phyloP scores from a whole-genome alignment of 2,888 invertebrate genomes.

The Athrips mouffetella region DNA sequence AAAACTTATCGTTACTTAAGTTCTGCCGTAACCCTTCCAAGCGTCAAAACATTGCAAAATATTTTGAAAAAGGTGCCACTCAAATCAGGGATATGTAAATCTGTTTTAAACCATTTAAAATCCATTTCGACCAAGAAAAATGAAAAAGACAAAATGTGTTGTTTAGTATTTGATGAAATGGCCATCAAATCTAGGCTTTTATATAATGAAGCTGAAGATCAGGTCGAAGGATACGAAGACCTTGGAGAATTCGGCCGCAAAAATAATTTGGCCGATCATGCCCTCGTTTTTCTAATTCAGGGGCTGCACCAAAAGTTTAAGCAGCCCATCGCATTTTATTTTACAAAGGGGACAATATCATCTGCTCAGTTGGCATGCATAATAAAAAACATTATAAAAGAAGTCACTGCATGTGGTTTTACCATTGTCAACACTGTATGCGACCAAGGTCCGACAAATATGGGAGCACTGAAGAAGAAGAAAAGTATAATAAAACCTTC shows the following conservation, averaged over 20 bases:
- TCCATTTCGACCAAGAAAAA: neutral
- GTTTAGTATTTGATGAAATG: conserved; percentile 26
- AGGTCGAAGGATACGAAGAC: conserved; percentile 24
- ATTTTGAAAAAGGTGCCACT: conserved; percentile 8
- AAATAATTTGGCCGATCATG: conserved; percentile 22
- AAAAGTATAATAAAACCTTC: no score
- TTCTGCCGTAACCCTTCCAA: conserved; percentile 7
- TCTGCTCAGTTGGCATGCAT: conserved; percentile 16
- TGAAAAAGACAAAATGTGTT: conserved; percentile 18
- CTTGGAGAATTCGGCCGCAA: conserved; percentile 14
- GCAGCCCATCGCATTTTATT: conserved; percentile 27
- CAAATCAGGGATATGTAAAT: conserved; percentile 3
- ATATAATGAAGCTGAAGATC: conserved; percentile 15
- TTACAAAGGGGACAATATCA: conserved; percentile 24
- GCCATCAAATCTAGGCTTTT: conserved; percentile 19
- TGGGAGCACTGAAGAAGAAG: conserved; percentile 17
- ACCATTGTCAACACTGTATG: conserved; percentile 21
- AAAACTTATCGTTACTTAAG: conserved; percentile 1
- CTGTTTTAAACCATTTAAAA: conserved; percentile 8
- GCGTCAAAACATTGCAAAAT: conserved; percentile 7
- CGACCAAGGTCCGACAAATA: conserved; percentile 26
- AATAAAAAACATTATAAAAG: conserved; percentile 16
- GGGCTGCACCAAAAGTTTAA: conserved; percentile 24
- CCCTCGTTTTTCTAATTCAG: conserved; percentile 26
- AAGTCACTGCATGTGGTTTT: conserved; percentile 14